Base-by-base conservation (phyloP, 2,888 invertebrate genomes). In the Cosmia trapezina region DNA sequence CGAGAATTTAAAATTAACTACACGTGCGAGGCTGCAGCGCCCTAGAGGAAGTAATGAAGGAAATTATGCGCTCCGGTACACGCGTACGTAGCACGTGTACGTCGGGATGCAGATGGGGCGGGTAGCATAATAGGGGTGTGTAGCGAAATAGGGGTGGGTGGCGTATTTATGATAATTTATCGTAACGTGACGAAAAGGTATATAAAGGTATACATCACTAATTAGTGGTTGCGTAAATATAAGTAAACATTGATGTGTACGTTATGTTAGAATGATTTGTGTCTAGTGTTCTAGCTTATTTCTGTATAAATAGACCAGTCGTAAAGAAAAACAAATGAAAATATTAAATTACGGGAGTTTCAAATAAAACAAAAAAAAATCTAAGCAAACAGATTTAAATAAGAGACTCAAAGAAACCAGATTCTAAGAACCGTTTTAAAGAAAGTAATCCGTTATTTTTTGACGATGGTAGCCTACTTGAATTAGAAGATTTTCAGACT, bases 31-130 rank as follows among this genome's bases (percentile, higher is more conserved):
- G 33, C 57, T 80, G 78, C 71, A 64, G 14, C 19, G 17, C 59
- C 67, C 64, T 61, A 22, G 76, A 69, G 82, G 83, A 83, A 78
- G 78, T 73, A 67, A 81, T 83, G 68, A 61, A 79, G 83, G 83
- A 86, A 84, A 88, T 86, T 86, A 86, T 78, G 63, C 74, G 43
- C 71, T 63, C 59, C 56, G 56, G 73, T 70, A 62, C 43, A 49
- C n/a, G 60, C 33, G 67, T 53, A 74, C 67, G 41, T 8, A 68
- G 45, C 54, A 75, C 54, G 62, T 53, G 76, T 61, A n/a, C 7
- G n/a, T 12, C 0, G 1, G 28, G 33, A 17, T n/a, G n/a, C n/a
- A n/a, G n/a, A n/a, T 28, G 49, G 33, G 49, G 22, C 7, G 57
- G 57, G 57, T 19, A 45, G 61, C 45, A 8, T 17, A 5, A 33